Conservation (phyloP, 1,140 invertebrate species). For the Zaprionus vittiger region DNA sequence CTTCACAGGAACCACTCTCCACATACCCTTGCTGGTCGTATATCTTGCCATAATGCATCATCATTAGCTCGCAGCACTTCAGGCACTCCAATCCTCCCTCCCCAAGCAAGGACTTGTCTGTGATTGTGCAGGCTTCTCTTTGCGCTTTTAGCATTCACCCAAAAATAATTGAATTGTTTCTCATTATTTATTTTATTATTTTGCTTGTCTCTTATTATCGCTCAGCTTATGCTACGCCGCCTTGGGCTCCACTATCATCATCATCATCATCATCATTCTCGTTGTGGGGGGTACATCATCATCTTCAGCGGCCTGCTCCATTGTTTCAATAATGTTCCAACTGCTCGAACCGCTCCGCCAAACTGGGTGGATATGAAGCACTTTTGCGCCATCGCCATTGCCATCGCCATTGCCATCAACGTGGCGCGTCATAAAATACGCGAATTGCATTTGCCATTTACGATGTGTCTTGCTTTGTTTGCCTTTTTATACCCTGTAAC, state of each 20-base stretch:
- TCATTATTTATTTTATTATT: slow-evolving; percentile 83
- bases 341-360: background rate
- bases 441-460: slow-evolving; percentile 84
- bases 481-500: slow-evolving; percentile 6
- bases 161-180: slow-evolving; percentile 80
- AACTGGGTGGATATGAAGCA: slow-evolving; percentile 56
- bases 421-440: slow-evolving; percentile 81
- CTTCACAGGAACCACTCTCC: background rate
- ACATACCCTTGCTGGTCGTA: background rate
- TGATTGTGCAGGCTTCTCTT: slow-evolving; percentile 50
- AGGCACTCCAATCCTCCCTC: slow-evolving; percentile 10
- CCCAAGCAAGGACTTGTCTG: background rate
- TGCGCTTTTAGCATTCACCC: slow-evolving; percentile 64
- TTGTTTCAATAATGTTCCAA: slow-evolving; percentile 47
- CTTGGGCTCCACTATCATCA: slow-evolving; percentile 31
- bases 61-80: slow-evolving; percentile 62
- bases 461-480: slow-evolving; percentile 62
- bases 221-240: slow-evolving; percentile 60
- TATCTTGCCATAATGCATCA: slow-evolving; percentile 64
- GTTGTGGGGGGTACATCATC: slow-evolving; percentile 2
- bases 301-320: slow-evolving; percentile 44
- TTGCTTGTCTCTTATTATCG: slow-evolving; percentile 79
- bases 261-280: slow-evolving; percentile 5
- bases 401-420: slow-evolving; percentile 64
- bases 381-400: slow-evolving; percentile 55